Base-by-base conservation (phyloP, 2,113 vertebrate species). In the Phyllostomus discolor region DNA sequence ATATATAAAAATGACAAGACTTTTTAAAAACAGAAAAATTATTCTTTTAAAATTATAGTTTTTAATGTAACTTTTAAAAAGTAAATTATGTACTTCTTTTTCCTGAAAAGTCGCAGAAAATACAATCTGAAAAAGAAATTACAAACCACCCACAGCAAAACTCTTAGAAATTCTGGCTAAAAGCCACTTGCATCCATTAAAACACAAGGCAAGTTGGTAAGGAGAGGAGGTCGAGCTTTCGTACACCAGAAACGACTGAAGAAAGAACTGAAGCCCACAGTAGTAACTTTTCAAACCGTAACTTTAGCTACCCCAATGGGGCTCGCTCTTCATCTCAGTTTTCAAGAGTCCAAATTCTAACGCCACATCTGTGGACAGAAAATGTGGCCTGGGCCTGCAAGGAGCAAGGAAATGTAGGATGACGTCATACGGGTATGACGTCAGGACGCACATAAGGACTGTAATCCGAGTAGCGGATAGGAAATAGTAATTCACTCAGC, bases 41-140 rank as follows among this genome's bases (percentile, higher is more conserved):
- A 72, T 72, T 88, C 14, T 89, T 83, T 91, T 89, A 59, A 85
- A 86, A 94, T 88, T 72, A 81, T 57, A 38, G 19, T n/a, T 81
- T 85, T 88, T 35, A 90, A 90, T 81, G 2, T 46, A 72, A 89
- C 66, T 87, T 93, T 82, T n/a, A 19, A 48, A 90, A 92, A 87
- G 48, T 70, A 89, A 90, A 84, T 73, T 67, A 16, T 66, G 35
- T 0, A 35, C 28, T 90, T 67, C 4, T 31, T 57, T 91, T 85
- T 66, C 31, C 85, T 82, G 28, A 41, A 90, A 88, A 59, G 46
- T 87, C 33, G 38, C 35, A 86, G 88, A 86, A 88, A 72, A 89
- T 11, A 35, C n/a, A 79, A 92, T 73, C 54, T 67, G 11, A 31
- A 73, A 88, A 92, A 90, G 67, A 89, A 57, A 86, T 41, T 2